These are phyloP conservation scores for Sapayoa aenigma DNA, from an alignment of 2,113 vertebrate genomes.

Conservation along the genomic window DNA sequence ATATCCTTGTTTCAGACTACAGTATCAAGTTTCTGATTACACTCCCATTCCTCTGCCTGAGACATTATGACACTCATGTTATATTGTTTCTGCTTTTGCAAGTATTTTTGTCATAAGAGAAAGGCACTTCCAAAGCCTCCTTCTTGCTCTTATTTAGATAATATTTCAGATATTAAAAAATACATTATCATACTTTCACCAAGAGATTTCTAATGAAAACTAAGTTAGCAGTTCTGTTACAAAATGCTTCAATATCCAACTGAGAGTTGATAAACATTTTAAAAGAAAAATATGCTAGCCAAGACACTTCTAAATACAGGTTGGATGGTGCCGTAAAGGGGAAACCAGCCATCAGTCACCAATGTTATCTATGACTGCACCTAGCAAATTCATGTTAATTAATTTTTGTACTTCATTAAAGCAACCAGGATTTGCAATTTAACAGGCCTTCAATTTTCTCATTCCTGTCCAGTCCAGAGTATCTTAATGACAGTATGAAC, in stretches of 20 bases:
- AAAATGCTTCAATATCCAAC: neutral
- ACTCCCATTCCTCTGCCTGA: neutral
- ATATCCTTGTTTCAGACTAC: neutral
- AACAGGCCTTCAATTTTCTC: neutral
- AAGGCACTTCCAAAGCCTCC: neutral
- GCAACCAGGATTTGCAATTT: neutral
- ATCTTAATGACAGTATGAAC: neutral
- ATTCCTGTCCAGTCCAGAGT: neutral
- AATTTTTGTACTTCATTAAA: slow-evolving; percentile 21
- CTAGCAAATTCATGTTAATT: neutral
- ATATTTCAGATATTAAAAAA: neutral
- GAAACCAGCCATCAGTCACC: neutral
- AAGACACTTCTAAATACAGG: neutral
- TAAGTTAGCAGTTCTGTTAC: neutral
- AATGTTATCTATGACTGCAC: neutral
- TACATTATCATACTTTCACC: neutral
- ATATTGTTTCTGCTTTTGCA: neutral
- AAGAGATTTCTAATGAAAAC: neutral
- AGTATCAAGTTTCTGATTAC: neutral
- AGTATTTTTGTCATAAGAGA: neutral
- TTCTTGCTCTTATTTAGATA: neutral
- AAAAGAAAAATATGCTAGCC: neutral
- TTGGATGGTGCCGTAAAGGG: neutral
- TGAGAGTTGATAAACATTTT: neutral
- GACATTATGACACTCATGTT: neutral